phyloP scores from a whole-genome alignment of 2,113 vertebrate genomes.

The Notechis scutatus region DNA sequence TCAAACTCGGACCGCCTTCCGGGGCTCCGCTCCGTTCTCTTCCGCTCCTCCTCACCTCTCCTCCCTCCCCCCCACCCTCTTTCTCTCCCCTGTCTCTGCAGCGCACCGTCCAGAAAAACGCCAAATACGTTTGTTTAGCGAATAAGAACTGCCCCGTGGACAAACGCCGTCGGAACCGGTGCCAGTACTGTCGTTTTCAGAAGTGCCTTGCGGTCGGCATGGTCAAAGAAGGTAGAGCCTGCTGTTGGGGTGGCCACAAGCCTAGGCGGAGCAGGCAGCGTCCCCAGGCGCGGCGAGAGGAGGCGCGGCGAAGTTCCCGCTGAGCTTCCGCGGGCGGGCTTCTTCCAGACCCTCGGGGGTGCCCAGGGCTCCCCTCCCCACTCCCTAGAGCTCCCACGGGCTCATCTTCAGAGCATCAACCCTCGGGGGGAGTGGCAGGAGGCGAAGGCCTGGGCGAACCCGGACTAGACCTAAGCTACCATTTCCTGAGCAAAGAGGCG shows the following conservation, averaged over 20 bases:
- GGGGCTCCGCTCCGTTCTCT: not conserved
- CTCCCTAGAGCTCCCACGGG: not conserved
- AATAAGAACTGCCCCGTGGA: constrained; percentile 99
- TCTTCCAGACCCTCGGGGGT: not conserved
- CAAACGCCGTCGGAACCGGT: constrained; percentile 92
- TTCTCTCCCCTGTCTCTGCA: constrained; percentile 58
- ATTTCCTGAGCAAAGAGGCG: not conserved
- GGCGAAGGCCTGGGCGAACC: not conserved
- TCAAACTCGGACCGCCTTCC: constrained; percentile 1
- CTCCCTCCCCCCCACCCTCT: not conserved
- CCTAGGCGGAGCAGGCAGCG: not conserved
- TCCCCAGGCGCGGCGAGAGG: not conserved
- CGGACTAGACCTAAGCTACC: not conserved
- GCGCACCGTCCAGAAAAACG: constrained; percentile 98
- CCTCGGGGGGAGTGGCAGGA: not conserved
- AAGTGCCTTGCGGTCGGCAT: constrained; percentile 97
- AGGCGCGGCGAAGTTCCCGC: not conserved
- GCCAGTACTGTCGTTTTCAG: constrained; percentile 95
- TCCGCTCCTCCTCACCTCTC: not conserved
- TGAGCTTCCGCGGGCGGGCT: not conserved
- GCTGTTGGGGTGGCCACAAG: not conserved
- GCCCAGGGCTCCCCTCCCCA: not conserved
- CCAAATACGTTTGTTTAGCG: constrained; percentile 97
- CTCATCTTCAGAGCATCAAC: not conserved
- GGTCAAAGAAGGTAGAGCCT: constrained; percentile 92